A percentile compares a stretch with the other conserved stretches of the same genome.
These are phyloP conservation scores for Rhagophthalmus giganteus DNA, from an alignment of 2,888 invertebrate genomes.

Conservation along the genomic window DNA sequence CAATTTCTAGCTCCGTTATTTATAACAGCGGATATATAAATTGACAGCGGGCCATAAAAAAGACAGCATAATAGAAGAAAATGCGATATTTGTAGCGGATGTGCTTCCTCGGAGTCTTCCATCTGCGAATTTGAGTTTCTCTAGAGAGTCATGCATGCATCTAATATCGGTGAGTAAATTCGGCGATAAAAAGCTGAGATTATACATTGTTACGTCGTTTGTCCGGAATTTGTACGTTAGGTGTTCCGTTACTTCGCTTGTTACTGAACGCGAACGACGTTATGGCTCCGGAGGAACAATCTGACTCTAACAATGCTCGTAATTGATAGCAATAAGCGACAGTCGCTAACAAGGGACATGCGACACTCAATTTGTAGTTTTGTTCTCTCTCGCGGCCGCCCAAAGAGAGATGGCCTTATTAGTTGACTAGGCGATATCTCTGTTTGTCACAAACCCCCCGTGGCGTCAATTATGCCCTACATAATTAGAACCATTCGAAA, in stretches of 20 bases:
- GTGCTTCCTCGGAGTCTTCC: slow-evolving; percentile 19
- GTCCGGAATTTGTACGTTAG: slow-evolving; percentile 24
- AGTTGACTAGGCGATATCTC: slow-evolving; percentile 34
- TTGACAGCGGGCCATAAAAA: slow-evolving; percentile 31
- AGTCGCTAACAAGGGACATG: slow-evolving; percentile 45
- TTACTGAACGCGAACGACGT: slow-evolving; percentile 36
- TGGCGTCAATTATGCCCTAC: slow-evolving; percentile 30
- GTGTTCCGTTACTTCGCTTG: slow-evolving; percentile 36
- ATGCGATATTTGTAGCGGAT: slow-evolving; percentile 26
- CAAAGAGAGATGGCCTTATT: slow-evolving; percentile 29
- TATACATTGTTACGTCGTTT: slow-evolving; percentile 22
- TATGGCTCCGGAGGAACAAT: slow-evolving; percentile 39
- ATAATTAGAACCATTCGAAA: slow-evolving; percentile 37
- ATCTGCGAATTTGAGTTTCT: slow-evolving; percentile 10
- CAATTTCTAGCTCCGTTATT: slow-evolving; percentile 30
- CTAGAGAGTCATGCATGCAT: slow-evolving; percentile 20
- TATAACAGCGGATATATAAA: slow-evolving; percentile 32
- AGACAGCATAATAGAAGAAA: slow-evolving; percentile 26
- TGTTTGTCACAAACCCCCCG: slow-evolving; percentile 23
- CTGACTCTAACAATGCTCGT: slow-evolving; percentile 44
- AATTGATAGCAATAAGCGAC: slow-evolving; percentile 48
- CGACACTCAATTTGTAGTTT: slow-evolving; percentile 42
- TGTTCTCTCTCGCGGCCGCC: slow-evolving; percentile 24
- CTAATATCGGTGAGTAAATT: slow-evolving; percentile 25
- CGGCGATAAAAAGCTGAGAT: slow-evolving; percentile 22